These are phyloP conservation scores for Ursus arctos DNA, from an alignment of 2,113 vertebrate genomes.

Conservation along the genomic window DNA sequence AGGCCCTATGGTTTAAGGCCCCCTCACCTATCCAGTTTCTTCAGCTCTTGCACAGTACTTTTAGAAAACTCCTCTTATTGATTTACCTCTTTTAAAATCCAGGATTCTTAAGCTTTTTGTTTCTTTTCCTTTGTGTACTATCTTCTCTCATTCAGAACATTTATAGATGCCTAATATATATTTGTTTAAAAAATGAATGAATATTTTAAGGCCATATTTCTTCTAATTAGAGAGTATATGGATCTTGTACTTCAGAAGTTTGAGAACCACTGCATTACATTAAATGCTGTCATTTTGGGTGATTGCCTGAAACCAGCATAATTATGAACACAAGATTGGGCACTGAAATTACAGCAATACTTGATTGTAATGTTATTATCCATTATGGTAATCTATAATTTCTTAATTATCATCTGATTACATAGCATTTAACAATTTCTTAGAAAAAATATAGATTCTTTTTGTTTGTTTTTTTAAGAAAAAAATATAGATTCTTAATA, in stretches of 20 bases:
- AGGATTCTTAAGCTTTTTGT: background rate
- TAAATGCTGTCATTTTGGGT: slow-evolving; percentile 13
- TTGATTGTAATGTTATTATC: slow-evolving; percentile 42
- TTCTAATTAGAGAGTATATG: background rate
- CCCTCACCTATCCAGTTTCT: background rate
- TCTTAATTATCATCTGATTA: background rate
- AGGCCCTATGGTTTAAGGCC: background rate
- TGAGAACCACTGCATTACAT: slow-evolving; percentile 5
- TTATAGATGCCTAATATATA: background rate
- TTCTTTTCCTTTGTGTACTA: background rate
- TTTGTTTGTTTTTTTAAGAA: background rate
- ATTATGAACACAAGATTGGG: background rate
- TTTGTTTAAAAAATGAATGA: slow-evolving; percentile 46
- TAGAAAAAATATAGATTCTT: background rate
- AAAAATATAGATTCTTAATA: background rate
- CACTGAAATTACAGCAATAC: background rate
- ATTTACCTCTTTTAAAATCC: background rate
- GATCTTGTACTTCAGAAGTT: background rate
- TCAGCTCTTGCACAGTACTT: background rate
- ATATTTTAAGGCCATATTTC: background rate
- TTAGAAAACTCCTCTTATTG: background rate
- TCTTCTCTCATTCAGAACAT: background rate
- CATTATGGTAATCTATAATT: background rate
- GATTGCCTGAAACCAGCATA: background rate
- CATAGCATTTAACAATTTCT: background rate